Conservation (phyloP, 35 echinoderm and acorn worm genomes). For the Eucidaris tribuloides region DNA sequence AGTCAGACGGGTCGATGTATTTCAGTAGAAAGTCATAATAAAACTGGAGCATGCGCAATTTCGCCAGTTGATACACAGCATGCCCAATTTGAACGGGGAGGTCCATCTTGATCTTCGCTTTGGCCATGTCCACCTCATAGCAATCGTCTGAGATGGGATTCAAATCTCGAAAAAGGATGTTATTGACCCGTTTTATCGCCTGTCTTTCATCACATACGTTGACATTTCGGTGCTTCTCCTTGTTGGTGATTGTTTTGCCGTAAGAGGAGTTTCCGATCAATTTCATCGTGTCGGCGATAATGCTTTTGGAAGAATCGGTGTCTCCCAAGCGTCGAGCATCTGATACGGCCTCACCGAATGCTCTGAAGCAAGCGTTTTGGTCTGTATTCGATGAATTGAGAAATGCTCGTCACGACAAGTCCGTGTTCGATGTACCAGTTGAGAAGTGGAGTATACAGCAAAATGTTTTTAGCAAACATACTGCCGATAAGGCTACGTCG, state of each 20-base stretch:
- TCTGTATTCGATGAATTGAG: too few species aligned
- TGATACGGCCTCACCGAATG: too few species aligned
- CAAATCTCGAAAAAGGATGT: neutral
- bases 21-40: constrained; percentile 4
- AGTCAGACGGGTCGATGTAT: constrained; percentile 13
- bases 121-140: neutral
- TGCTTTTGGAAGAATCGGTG: too few species aligned
- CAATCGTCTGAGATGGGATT: neutral
- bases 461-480: too few species aligned
- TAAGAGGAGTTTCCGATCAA: constrained; percentile 35
- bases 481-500: too few species aligned
- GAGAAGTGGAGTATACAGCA: too few species aligned
- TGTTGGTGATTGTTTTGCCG: constrained; percentile 46
- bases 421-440: too few species aligned
- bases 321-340: too few species aligned
- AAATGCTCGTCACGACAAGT: too few species aligned
- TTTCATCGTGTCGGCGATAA: constrained; percentile 37
- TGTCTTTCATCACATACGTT: constrained; percentile 13
- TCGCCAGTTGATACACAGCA: neutral
- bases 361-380: too few species aligned
- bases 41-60: neutral
- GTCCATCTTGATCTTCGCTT: too few species aligned
- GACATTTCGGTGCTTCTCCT: constrained; percentile 26
- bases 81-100: neutral
- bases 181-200: neutral